These are phyloP conservation scores for Drosophila percnosoma DNA, from an alignment of 2,888 invertebrate genomes.

Conservation along the genomic window DNA sequence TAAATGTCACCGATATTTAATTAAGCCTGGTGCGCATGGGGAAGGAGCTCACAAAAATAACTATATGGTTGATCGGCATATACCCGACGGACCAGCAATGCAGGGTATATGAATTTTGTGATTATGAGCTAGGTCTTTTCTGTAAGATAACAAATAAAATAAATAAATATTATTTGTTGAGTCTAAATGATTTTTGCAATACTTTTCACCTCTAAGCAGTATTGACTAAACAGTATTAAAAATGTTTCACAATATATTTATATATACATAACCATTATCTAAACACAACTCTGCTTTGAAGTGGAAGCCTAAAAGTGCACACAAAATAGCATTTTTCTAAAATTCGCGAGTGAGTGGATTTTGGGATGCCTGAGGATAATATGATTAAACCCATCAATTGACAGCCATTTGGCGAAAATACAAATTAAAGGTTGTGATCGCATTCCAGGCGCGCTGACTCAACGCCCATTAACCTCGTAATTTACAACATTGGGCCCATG, in stretches of 20 bases:
- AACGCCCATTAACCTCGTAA: slow-evolving; percentile 54
- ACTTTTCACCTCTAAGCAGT: too few relatives aligned
- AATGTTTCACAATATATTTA: neutral
- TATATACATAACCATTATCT: neutral
- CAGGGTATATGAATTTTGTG: slow-evolving; percentile 1
- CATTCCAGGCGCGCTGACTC: slow-evolving; percentile 61
- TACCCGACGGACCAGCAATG: neutral
- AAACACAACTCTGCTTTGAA: neutral
- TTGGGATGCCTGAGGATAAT: slow-evolving; percentile 6
- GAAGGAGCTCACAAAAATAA: slow-evolving; percentile 33
- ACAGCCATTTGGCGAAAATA: slow-evolving; percentile 26
- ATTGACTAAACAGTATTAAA: too few relatives aligned
- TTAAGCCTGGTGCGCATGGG: slow-evolving; percentile 65
- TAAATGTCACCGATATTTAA: slow-evolving; percentile 80
- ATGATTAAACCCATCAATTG: slow-evolving; percentile 35
- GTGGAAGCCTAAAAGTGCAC: slow-evolving; percentile 39
- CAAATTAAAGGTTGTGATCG: slow-evolving; percentile 10
- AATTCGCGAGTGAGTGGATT: slow-evolving; percentile 14
- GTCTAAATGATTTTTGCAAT: neutral
- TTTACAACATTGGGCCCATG: slow-evolving; percentile 52
- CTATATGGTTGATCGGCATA: slow-evolving; percentile 24
- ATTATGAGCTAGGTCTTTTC: neutral
- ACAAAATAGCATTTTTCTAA: slow-evolving; percentile 25
- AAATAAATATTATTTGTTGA: neutral
- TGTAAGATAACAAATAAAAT: too few relatives aligned